Conservation (phyloP, 2,888 invertebrate genomes). For the Sinohyriopsis cumingii region DNA sequence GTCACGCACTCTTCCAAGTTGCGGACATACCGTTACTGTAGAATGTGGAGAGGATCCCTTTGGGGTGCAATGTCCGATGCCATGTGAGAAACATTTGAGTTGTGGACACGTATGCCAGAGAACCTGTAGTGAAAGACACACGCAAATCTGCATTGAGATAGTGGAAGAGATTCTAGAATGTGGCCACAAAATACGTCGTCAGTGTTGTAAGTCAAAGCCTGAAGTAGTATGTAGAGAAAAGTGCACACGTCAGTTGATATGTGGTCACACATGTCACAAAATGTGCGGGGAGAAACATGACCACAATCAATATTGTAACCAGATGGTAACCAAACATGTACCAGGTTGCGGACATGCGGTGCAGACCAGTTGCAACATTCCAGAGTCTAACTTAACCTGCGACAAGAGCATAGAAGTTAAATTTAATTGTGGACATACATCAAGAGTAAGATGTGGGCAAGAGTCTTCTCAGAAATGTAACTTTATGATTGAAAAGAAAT, state of each 20-base stretch:
- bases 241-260: slow-evolving; percentile 1
- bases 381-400: slow-evolving; percentile 6
- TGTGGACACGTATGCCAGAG: slow-evolving; percentile 14
- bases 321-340: too few species aligned
- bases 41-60: slow-evolving; percentile 1
- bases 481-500: slow-evolving; percentile 20
- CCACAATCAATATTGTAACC: too few species aligned
- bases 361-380: too few species aligned
- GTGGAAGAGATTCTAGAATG: slow-evolving; percentile 18
- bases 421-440: slow-evolving; percentile 36
- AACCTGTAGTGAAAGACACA: neutral
- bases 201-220: slow-evolving; percentile 24
- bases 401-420: slow-evolving; percentile 26
- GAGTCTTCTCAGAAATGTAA: slow-evolving; percentile 13
- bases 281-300: too few species aligned
- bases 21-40: slow-evolving; percentile 9
- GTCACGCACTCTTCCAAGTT: neutral
- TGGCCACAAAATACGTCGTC: slow-evolving; percentile 39
- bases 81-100: neutral
- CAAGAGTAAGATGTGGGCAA: too few species aligned
- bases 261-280: too few species aligned
- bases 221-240: slow-evolving; percentile 3
- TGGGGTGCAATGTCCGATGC: too few species aligned
- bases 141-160: too few species aligned
- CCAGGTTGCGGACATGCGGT: too few species aligned